Evolutionary conservation across 2,888 invertebrate genomes (phyloP).

Genomic region (Horisme vitalbata): DNA sequence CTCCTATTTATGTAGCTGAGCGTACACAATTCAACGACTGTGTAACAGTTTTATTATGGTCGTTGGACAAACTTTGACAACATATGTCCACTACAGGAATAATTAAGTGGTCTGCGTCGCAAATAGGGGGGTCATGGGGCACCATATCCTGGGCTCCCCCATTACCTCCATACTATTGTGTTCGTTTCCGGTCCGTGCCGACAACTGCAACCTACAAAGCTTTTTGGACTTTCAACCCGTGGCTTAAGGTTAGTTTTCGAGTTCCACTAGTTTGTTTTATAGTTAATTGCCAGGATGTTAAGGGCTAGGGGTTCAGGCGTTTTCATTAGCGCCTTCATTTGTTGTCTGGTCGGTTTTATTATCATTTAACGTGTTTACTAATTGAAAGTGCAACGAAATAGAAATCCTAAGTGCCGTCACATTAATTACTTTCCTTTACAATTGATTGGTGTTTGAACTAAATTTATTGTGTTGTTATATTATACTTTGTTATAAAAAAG

Average conservation of each 20-base stretch:
- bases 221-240: constrained; percentile 9
- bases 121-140: constrained; percentile 46
- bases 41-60: background rate
- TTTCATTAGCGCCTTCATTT: constrained; percentile 32
- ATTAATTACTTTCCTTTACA: no score
- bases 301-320: constrained; percentile 29
- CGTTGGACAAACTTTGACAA: constrained; percentile 5
- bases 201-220: constrained; percentile 16
- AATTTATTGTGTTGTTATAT: no score
- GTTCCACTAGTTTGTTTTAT: background rate
- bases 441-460: background rate
- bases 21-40: background rate
- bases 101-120: constrained; percentile 43
- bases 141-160: constrained; percentile 44
- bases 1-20: no score
- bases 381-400: constrained; percentile 13
- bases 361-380: constrained; percentile 5
- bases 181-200: constrained; percentile 42
- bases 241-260: background rate
- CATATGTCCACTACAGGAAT: constrained; percentile 25
- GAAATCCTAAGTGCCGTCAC: background rate
- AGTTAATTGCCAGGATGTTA: constrained; percentile 30
- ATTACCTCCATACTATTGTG: constrained; percentile 43
- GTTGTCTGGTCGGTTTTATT: constrained; percentile 32
- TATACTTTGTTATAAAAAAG: no score